phyloP scores from a whole-genome alignment of 2,888 invertebrate genomes.

The Ganaspis brasiliensis region DNA sequence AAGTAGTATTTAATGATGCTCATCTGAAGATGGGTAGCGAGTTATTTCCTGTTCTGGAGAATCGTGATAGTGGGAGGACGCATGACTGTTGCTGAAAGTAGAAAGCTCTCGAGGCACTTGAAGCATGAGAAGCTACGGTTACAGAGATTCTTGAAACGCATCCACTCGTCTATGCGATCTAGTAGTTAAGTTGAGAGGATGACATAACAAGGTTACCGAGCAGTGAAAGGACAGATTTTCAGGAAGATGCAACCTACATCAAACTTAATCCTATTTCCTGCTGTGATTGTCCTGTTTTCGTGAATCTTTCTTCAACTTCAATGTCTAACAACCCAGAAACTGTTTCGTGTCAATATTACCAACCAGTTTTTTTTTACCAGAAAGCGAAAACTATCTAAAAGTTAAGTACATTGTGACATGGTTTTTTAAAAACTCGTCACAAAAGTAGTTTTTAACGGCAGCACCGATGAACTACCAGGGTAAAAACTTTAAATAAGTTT shows the following conservation, averaged over 20 bases:
- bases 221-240: slow-evolving; percentile 71
- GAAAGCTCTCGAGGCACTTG: slow-evolving; percentile 15
- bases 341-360: no score
- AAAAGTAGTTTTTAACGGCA: no score
- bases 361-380: no score
- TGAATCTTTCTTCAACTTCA: neutral
- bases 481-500: no score
- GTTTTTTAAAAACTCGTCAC: no score
- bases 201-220: slow-evolving; percentile 72
- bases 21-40: neutral
- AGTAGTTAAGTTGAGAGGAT: slow-evolving; percentile 72
- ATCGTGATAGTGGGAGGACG: neutral
- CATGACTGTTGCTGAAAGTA: neutral
- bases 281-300: neutral
- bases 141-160: slow-evolving; percentile 60
- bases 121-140: neutral
- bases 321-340: neutral
- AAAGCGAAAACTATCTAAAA: no score
- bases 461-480: no score
- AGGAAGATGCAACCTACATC: slow-evolving; percentile 49
- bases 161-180: slow-evolving; percentile 59
- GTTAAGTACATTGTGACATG: no score
- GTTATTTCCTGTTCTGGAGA: neutral
- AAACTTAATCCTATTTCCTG: neutral
- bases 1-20: neutral